phyloP scores from a whole-genome alignment of 2,797 vertebrate species.

The Fistularia tabacaria region DNA sequence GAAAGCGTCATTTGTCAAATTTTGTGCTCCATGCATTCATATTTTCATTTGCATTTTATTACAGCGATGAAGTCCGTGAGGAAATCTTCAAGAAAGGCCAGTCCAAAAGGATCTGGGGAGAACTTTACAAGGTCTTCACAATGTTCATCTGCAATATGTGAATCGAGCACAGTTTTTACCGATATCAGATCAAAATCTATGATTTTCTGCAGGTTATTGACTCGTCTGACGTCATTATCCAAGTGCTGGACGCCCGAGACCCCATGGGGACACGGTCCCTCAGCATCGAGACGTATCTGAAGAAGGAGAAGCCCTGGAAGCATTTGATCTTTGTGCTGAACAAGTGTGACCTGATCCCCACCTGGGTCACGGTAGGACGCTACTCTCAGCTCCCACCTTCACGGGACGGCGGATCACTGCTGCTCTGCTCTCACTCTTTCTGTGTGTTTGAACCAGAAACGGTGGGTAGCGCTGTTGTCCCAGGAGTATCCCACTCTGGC shows the following conservation, averaged over 20 bases:
- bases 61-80: slow-evolving; percentile 86
- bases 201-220: slow-evolving; percentile 84
- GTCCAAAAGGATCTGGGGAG: slow-evolving; percentile 97
- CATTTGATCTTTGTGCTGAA: slow-evolving; percentile 97
- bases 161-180: too few species aligned
- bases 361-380: slow-evolving; percentile 92
- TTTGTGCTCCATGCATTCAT: background rate
- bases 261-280: slow-evolving; percentile 92
- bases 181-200: too few species aligned
- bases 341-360: slow-evolving; percentile 96
- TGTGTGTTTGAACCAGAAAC: slow-evolving; percentile 76
- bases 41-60: background rate
- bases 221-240: slow-evolving; percentile 95
- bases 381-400: background rate
- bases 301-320: slow-evolving; percentile 97
- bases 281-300: slow-evolving; percentile 90
- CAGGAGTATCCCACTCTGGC: slow-evolving; percentile 93
- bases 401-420: background rate
- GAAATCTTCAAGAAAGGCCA: slow-evolving; percentile 98
- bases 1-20: background rate
- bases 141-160: background rate
- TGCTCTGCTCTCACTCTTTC: background rate
- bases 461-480: slow-evolving; percentile 94
- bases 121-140: slow-evolving; percentile 89
- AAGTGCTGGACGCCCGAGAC: slow-evolving; percentile 95